These are phyloP conservation scores for Rhizomys pruinosus DNA, from an alignment of 2,113 vertebrate genomes.

Conservation along the genomic window DNA sequence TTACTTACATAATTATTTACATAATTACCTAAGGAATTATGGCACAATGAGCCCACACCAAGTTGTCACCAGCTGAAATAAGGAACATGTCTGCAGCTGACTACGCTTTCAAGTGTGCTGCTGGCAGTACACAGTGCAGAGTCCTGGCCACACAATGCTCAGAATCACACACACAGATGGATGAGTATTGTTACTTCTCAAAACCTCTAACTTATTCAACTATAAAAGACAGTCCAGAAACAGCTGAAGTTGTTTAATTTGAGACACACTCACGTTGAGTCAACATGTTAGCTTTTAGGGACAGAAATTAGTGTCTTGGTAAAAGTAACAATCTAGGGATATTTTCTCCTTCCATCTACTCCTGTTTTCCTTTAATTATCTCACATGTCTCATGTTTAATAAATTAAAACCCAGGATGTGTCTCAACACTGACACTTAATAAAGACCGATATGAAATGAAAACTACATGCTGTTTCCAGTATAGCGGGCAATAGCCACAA, in stretches of 20 bases:
- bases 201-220: neutral
- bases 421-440: neutral
- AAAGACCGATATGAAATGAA: neutral
- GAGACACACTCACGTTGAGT: neutral
- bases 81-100: neutral
- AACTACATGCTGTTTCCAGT: neutral
- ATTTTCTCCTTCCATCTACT: neutral
- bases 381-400: neutral
- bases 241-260: neutral
- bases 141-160: neutral
- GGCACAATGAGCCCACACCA: neutral
- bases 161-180: neutral
- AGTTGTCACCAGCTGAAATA: neutral
- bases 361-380: neutral
- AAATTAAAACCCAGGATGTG: conserved; percentile 15
- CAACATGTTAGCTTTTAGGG: neutral
- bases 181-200: neutral
- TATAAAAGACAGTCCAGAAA: neutral
- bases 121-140: neutral
- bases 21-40: neutral
- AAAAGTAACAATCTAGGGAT: neutral
- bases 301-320: neutral
- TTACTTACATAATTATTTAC: too few species aligned
- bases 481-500: neutral
- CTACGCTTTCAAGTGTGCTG: neutral